Evolutionary conservation across 2,113 vertebrate genomes (phyloP), one percentile per base, ranked within the genome.

Genomic region (Ophthalmolycus amberensis): DNA sequence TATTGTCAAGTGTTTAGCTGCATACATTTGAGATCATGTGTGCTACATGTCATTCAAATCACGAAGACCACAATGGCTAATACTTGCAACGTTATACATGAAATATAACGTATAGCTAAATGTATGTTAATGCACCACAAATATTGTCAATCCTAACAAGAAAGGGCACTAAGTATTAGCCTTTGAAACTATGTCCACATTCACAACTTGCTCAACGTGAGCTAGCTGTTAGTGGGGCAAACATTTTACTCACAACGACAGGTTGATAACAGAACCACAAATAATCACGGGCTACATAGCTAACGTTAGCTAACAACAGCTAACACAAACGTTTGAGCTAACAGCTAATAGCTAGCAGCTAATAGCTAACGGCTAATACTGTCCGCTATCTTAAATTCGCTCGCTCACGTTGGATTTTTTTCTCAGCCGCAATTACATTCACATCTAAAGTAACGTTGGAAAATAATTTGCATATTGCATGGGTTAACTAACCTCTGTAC

Each of bases 401-500:
- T 12, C 4, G n/a, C 32, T 72, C 38, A 6, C 59, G 18, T 54
- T 48, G 16, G 2, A 16, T 46, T 48, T 40, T 27, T 48, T 37
- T 48, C 20, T 12, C 2, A 14, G 16, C 3, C 7, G 6, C 6
- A 12, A 4, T 27, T 29, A 16, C 3, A 9, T 14, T 50, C 14
- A n/a, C 29, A 40, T 60, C 15, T 20, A 54, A 29, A 0, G 0
- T 5, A 40, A 71, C 1, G 0, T 14, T 20, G 0, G 22, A 7
- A 68, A 46, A 15, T 46, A 75, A 18, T 0, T 0, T 44, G 0
- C 25, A n/a, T n/a, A 44, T 9, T 3, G 22, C 14, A 67, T 14
- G 4, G 20, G 8, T 46, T 3, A 38, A 87, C 89, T 65, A 27
- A 93, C 92, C 91, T 82, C 1, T 75, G 59, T 73, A 10, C 73